Conservation (phyloP, 2,888 invertebrate species). For the Platypus cylindrus region DNA sequence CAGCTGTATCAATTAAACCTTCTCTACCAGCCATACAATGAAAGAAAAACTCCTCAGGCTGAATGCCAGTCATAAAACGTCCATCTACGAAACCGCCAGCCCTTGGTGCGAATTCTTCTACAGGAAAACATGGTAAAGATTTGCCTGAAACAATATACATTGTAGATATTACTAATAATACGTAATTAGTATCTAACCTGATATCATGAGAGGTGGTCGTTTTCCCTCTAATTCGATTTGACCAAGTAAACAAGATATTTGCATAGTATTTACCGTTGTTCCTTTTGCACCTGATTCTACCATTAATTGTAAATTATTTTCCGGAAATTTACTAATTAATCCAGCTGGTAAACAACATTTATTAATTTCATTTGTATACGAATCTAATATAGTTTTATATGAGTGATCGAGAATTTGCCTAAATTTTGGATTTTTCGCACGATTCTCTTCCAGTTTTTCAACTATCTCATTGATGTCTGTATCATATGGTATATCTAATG, state of each 20-base stretch:
- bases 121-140: constrained; percentile 81
- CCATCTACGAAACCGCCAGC: constrained; percentile 96
- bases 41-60: constrained; percentile 94
- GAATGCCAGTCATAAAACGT: constrained; percentile 94
- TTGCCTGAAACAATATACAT: constrained; percentile 26
- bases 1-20: constrained; percentile 98
- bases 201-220: constrained; percentile 88
- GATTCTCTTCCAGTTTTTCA: constrained; percentile 56
- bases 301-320: constrained; percentile 97
- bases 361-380: constrained; percentile 82
- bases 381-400: constrained; percentile 68
- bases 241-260: constrained; percentile 93
- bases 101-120: constrained; percentile 77
- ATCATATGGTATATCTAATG: constrained; percentile 52
- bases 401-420: constrained; percentile 69
- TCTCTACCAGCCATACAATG: constrained; percentile 99
- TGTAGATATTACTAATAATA: not conserved
- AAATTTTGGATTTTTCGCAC: constrained; percentile 60
- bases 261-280: constrained; percentile 93
- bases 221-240: constrained; percentile 98
- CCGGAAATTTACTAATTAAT: constrained; percentile 75
- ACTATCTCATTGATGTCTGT: constrained; percentile 46
- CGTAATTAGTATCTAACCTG: constrained; percentile 43
- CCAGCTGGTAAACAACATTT: constrained; percentile 75
- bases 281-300: constrained; percentile 98